Percentiles rank a stretch among this genome's conserved stretches.
These are phyloP conservation scores for Amniataba percoides DNA, from an alignment of 2,797 vertebrate species.

Conservation along the genomic window DNA sequence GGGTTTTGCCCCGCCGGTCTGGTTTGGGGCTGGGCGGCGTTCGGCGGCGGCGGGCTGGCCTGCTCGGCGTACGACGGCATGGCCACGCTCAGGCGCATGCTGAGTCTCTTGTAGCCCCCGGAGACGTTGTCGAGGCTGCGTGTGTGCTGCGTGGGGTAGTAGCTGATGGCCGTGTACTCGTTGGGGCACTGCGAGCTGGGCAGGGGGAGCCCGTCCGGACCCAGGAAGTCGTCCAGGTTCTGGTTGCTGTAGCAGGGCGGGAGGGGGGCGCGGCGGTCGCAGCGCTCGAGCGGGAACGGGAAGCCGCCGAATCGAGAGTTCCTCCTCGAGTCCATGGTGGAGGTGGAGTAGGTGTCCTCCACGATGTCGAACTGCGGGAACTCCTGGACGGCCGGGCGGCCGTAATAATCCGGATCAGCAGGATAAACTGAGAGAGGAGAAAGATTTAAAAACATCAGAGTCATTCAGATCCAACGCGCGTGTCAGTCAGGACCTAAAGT, in stretches of 20 bases:
- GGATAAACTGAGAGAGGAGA: slow-evolving; percentile 83
- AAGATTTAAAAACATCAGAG: not conserved
- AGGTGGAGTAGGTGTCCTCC: slow-evolving; percentile 83
- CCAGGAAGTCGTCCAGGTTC: slow-evolving; percentile 95
- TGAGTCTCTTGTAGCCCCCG: slow-evolving; percentile 90
- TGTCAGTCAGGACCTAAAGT: not conserved
- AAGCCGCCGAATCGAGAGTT: slow-evolving; percentile 93
- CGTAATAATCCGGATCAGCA: slow-evolving; percentile 87
- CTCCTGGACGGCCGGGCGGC: slow-evolving; percentile 86
- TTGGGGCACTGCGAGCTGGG: slow-evolving; percentile 90
- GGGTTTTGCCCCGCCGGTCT: slow-evolving; percentile 72
- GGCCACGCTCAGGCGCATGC: slow-evolving; percentile 92
- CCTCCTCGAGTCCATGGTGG: slow-evolving; percentile 82
- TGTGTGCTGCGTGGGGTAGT: slow-evolving; percentile 91
- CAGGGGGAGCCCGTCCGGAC: slow-evolving; percentile 84
- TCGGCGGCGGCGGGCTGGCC: slow-evolving; percentile 58
- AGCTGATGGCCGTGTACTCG: slow-evolving; percentile 96
- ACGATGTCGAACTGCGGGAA: slow-evolving; percentile 91
- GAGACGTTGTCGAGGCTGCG: slow-evolving; percentile 86
- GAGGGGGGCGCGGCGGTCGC: slow-evolving; percentile 93
- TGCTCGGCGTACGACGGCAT: slow-evolving; percentile 93
- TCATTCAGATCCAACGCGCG: not conserved
- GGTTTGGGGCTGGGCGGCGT: slow-evolving; percentile 70
- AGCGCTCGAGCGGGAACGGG: slow-evolving; percentile 93
- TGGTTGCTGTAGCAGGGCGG: slow-evolving; percentile 96